Evolutionary conservation across 2,797 vertebrate species (phyloP).

Genomic region (Luscinia megarhynchos): DNA sequence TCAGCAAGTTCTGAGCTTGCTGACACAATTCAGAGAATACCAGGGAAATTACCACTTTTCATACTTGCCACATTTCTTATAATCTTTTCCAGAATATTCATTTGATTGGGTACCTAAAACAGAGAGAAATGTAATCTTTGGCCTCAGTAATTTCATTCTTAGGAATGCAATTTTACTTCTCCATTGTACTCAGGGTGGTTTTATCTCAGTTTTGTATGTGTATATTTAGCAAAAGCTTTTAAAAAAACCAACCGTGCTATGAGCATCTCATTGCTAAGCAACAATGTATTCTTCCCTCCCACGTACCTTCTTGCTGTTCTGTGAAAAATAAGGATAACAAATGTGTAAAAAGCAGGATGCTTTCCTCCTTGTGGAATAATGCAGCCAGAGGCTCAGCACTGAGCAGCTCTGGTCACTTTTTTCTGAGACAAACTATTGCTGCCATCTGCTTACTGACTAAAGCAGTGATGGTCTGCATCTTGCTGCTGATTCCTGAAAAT

Average conservation of each 20-base stretch:
- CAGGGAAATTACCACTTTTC: background rate
- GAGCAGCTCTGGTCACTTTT: background rate
- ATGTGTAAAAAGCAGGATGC: background rate
- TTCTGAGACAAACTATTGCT: background rate
- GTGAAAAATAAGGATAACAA: conserved; percentile 26
- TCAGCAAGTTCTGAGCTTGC: background rate
- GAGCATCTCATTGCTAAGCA: conserved; percentile 67
- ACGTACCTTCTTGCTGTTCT: conserved; percentile 16
- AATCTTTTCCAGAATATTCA: background rate
- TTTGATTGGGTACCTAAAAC: background rate
- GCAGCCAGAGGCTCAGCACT: background rate
- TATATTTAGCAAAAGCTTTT: conserved; percentile 44
- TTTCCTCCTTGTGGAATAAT: background rate
- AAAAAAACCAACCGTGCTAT: background rate
- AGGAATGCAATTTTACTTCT: background rate
- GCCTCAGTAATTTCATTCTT: background rate
- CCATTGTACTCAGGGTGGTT: background rate
- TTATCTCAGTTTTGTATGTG: background rate
- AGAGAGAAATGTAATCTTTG: background rate
- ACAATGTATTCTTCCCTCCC: conserved; percentile 42
- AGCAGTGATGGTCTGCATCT: background rate
- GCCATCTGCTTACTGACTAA: background rate
- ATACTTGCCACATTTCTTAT: background rate
- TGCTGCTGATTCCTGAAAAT: background rate
- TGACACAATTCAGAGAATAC: background rate